phyloP scores from a whole-genome alignment of 2,797 vertebrate species.

The Malacoraja senta region DNA sequence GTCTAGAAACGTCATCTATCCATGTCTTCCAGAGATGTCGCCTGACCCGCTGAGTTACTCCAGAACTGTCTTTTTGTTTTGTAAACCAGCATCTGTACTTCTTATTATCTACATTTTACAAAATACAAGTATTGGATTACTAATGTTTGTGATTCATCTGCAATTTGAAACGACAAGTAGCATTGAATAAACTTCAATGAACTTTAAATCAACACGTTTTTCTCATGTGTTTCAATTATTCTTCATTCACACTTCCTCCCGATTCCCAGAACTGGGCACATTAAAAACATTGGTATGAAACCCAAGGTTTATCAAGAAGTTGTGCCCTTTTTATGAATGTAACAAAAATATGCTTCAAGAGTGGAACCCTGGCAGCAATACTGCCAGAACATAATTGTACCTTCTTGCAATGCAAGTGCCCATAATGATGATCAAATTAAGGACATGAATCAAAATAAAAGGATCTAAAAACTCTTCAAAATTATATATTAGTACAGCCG shows the following conservation, averaged over 20 bases:
- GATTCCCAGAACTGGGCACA: not conserved
- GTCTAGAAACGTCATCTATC: too few species aligned
- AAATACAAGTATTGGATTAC: not conserved
- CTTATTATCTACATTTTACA: not conserved
- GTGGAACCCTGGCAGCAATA: not conserved
- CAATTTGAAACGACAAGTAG: not conserved
- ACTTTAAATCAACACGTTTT: not conserved
- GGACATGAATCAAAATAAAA: not conserved
- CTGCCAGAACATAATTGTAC: not conserved
- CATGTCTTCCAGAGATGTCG: too few species aligned
- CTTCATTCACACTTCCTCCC: not conserved
- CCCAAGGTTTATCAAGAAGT: not conserved
- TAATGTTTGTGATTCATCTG: not conserved
- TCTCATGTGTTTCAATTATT: not conserved
- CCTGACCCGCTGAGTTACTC: too few species aligned
- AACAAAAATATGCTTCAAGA: not conserved
- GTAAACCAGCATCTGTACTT: too few species aligned
- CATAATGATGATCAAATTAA: not conserved
- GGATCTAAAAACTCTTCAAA: not conserved
- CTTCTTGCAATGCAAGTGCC: not conserved
- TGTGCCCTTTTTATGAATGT: not conserved
- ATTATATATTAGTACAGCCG: not conserved
- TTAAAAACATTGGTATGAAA: not conserved
- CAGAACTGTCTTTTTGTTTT: too few species aligned
- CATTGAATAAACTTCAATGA: not conserved